Evolutionary conservation across 2,888 invertebrate genomes (phyloP), one percentile per base, ranked within the genome.

Genomic region (Isoperla grammatica): DNA sequence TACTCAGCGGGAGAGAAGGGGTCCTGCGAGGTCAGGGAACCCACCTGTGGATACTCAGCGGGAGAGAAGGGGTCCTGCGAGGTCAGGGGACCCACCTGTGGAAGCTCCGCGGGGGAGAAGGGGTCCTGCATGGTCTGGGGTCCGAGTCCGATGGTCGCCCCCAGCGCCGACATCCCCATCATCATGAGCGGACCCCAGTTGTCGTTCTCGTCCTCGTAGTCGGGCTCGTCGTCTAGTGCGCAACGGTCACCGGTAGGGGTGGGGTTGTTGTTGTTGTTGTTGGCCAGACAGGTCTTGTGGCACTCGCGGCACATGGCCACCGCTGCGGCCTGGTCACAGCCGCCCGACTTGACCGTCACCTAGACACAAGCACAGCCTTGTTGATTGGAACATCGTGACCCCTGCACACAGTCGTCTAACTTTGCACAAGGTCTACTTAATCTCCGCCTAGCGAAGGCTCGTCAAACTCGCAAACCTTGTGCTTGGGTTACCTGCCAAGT

Each of bases 271-370:
- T 62, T 62, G 59, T 65, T 57, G 37, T 64, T 66, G 56, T 60
- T 66, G 37, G 81, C 80, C 65, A 84, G 80, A 75, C 88, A 88
- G 70, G 86, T 87, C 75, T 85, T 87, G 70, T 88, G 88, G 75
- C 88, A 88, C 73, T 87, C 85, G 65, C 85, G 82, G 75, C 88
- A 88, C 58, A 88, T 85, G 29, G 5, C 29, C 29, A 29, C 29
- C 29, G 29, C 29, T 78, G 75, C 61, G 57, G 17, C 40, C 29
- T 29, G 29, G 29, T 29, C 29, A 29, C 29, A 29, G 29, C 29
- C 29, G 29, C 29, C 29, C 29, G 29, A 6, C 29, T 29, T 29
- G 5, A 29, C 29, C 4, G 29, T 29, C 29, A 29, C 29, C 29
- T 29, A 29, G 29, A 55, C 22, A 15, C 17, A 29, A 6, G 5